Evolutionary conservation across 2,113 vertebrate genomes (phyloP).

Genomic region (Psittacula cyanocephala): DNA sequence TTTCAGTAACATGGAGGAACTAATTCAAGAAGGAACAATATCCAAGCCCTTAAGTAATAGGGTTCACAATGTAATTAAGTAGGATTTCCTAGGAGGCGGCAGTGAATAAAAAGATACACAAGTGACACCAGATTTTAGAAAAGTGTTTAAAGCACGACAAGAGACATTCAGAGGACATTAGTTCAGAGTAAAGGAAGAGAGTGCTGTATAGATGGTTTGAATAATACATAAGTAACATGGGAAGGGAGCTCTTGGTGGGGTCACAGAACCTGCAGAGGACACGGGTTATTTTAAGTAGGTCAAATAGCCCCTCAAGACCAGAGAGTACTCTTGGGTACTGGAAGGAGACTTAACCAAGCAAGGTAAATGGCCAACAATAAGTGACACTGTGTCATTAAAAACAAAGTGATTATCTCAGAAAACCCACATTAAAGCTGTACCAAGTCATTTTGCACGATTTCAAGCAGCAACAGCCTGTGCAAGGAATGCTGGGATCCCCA

Average conservation of each 20-base stretch:
- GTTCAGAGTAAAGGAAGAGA: not conserved
- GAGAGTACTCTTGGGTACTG: not conserved
- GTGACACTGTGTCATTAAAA: not conserved
- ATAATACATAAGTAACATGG: not conserved
- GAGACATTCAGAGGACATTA: not conserved
- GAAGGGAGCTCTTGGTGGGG: not conserved
- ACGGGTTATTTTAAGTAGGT: not conserved
- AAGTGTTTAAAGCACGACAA: not conserved
- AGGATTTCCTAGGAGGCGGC: not conserved
- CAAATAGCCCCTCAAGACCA: not conserved
- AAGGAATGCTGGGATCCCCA: not conserved
- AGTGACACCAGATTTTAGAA: not conserved
- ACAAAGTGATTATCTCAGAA: not conserved
- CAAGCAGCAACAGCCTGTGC: not conserved
- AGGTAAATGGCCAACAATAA: not conserved
- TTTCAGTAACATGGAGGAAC: not conserved
- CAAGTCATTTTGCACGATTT: not conserved
- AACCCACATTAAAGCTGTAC: not conserved
- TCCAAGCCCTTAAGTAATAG: slow-evolving; percentile 8
- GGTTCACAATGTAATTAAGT: slow-evolving; percentile 24
- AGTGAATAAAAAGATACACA: not conserved
- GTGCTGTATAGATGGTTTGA: not conserved
- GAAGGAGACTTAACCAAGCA: not conserved
- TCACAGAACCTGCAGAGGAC: not conserved
- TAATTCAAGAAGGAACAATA: slow-evolving; percentile 33